Conservation (phyloP, 2,797 vertebrate genomes). For the Channallabes apus region DNA sequence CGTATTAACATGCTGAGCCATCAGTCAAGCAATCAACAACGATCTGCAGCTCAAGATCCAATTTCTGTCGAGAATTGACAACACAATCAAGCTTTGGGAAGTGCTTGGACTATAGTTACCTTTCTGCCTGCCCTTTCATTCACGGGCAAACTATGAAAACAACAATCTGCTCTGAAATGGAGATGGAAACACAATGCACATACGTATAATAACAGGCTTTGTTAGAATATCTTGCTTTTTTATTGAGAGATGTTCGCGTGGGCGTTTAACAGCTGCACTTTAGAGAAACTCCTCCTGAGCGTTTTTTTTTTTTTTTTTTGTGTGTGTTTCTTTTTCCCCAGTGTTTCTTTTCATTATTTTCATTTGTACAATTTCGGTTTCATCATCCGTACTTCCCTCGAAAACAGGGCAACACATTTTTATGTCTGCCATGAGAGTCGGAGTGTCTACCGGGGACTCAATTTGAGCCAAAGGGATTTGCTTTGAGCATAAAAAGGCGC, state of each 20-base stretch:
- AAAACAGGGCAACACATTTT: constrained; percentile 84
- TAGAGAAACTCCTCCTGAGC: constrained; percentile 64
- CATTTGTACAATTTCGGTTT: constrained; percentile 12
- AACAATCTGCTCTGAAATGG: background rate
- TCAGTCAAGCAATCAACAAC: background rate
- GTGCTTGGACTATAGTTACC: background rate
- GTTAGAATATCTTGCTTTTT: background rate
- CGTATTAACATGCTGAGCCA: background rate
- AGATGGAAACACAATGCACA: background rate
- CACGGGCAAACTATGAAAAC: background rate
- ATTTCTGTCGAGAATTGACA: background rate
- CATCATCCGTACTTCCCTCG: constrained; percentile 68
- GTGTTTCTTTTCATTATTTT: constrained; percentile 31
- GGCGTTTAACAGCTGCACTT: constrained; percentile 70
- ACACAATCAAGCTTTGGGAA: constrained; percentile 1
- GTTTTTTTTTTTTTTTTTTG: background rate
- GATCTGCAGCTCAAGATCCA: constrained; percentile 29
- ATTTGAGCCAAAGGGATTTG: background rate
- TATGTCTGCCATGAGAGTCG: constrained; percentile 80
- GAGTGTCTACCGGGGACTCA: constrained; percentile 10
- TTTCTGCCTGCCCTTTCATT: background rate
- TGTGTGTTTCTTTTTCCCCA: constrained; percentile 16
- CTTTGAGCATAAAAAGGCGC: background rate
- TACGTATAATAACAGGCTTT: background rate
- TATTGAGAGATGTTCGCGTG: background rate